Percentiles rank a stretch among this genome's conserved stretches.
phyloP scores from a whole-genome alignment of 2,113 vertebrate species.

The Hyperoodon ampullatus region DNA sequence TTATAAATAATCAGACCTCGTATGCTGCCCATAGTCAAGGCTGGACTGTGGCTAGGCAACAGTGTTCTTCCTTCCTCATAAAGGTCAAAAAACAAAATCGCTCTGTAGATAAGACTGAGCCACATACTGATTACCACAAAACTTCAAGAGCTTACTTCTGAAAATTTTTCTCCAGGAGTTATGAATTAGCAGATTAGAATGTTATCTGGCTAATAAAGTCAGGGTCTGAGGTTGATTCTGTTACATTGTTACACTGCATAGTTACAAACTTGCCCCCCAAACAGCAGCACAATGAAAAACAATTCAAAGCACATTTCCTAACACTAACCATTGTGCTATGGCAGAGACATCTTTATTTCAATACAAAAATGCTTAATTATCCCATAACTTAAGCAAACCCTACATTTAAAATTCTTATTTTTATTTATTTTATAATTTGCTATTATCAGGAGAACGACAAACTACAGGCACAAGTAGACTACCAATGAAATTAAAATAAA shows the following conservation, averaged over 20 bases:
- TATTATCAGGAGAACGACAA: constrained; percentile 25
- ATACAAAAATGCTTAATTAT: constrained; percentile 31
- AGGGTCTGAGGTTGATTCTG: constrained; percentile 31
- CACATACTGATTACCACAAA: not conserved
- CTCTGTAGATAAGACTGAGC: not conserved
- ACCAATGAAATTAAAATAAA: constrained; percentile 29
- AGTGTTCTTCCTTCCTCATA: not conserved
- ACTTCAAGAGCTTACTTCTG: not conserved
- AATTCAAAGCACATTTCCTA: constrained; percentile 6
- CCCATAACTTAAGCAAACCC: not conserved
- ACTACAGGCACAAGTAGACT: not conserved
- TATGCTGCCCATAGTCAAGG: not conserved
- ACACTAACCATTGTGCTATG: not conserved
- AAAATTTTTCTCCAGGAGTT: not conserved
- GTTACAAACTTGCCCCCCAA: not conserved
- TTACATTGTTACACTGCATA: not conserved
- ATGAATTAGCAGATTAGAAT: not conserved
- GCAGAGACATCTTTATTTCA: not conserved
- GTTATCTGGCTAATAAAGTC: not conserved
- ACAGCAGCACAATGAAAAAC: not conserved
- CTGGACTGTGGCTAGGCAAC: not conserved
- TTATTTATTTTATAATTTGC: constrained; percentile 14
- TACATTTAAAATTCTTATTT: constrained; percentile 17
- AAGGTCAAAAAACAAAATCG: not conserved
- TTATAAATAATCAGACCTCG: not conserved